Conservation (phyloP, 2,797 vertebrate species). For the Acanthornis magna region DNA sequence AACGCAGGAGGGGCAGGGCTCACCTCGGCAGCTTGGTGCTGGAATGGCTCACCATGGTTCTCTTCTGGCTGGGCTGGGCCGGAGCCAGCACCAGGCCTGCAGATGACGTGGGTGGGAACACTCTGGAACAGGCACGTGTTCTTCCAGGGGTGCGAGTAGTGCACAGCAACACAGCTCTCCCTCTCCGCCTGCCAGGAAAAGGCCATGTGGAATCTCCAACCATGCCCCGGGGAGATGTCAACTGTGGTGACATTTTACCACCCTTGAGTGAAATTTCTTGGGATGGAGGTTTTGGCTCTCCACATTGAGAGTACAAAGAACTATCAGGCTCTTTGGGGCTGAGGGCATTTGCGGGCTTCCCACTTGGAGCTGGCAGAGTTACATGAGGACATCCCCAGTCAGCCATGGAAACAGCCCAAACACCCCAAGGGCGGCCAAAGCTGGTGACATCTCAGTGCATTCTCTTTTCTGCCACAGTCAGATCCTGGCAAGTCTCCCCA, state of each 20-base stretch:
- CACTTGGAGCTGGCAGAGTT: not conserved
- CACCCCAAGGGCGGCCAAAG: not conserved
- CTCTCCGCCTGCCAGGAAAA: slow-evolving; percentile 67
- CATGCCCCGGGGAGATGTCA: not conserved
- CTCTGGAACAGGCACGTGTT: slow-evolving; percentile 58
- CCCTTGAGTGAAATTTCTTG: not conserved
- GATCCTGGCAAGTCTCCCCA: not conserved
- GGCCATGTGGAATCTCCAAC: rapidly evolving
- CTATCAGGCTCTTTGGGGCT: not conserved
- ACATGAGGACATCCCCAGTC: not conserved
- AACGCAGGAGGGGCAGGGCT: not conserved
- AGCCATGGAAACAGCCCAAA: not conserved
- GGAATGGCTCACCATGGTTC: slow-evolving; percentile 36
- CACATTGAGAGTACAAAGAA: not conserved
- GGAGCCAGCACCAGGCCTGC: not conserved
- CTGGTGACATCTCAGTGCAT: not conserved
- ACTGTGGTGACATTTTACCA: not conserved
- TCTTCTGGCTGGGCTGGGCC: not conserved
- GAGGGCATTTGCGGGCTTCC: not conserved
- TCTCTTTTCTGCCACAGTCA: not conserved
- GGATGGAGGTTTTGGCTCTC: not conserved
- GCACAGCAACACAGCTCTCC: slow-evolving; percentile 56
- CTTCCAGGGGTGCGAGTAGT: slow-evolving; percentile 48
- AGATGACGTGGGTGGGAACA: slow-evolving; percentile 54
- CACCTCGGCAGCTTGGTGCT: slow-evolving; percentile 74